phyloP scores from a whole-genome alignment of 2,113 vertebrate species.

The Dinomys branickii region DNA sequence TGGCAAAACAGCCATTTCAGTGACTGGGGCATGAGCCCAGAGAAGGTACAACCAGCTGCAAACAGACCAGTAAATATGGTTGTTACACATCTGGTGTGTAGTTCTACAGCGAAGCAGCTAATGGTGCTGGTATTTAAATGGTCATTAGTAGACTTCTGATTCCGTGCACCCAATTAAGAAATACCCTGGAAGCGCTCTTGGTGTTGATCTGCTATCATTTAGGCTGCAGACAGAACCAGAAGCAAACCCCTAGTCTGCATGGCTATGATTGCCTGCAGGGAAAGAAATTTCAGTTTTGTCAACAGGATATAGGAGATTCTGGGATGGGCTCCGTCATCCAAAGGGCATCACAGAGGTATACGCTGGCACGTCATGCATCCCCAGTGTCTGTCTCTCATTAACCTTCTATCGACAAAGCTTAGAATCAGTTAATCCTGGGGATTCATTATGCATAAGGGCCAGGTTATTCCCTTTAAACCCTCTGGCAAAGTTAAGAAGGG shows the following conservation, averaged over 20 bases:
- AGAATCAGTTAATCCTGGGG: conserved; percentile 29
- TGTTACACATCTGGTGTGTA: conserved; percentile 67
- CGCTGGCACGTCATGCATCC: background rate
- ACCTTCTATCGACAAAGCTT: background rate
- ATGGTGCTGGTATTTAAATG: conserved; percentile 58
- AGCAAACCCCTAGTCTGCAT: background rate
- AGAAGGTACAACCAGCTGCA: conserved; percentile 66
- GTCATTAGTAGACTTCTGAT: conserved; percentile 41
- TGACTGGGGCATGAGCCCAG: conserved; percentile 11
- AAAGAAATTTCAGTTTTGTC: conserved; percentile 20
- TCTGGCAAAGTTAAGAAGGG: background rate
- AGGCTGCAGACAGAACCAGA: background rate
- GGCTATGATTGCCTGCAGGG: background rate
- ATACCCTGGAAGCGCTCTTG: background rate
- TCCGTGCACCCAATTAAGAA: conserved; percentile 5
- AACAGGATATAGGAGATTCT: background rate
- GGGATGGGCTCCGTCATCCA: background rate
- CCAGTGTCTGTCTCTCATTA: background rate
- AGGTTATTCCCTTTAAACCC: background rate
- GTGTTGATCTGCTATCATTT: background rate
- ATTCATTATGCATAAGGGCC: background rate
- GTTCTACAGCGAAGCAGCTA: background rate
- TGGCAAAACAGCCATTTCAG: conserved; percentile 33
- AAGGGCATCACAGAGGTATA: background rate
- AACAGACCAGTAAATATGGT: conserved; percentile 59